Evolutionary conservation across 2,113 vertebrate species (phyloP).

Genomic region (Caranx melampygus): DNA sequence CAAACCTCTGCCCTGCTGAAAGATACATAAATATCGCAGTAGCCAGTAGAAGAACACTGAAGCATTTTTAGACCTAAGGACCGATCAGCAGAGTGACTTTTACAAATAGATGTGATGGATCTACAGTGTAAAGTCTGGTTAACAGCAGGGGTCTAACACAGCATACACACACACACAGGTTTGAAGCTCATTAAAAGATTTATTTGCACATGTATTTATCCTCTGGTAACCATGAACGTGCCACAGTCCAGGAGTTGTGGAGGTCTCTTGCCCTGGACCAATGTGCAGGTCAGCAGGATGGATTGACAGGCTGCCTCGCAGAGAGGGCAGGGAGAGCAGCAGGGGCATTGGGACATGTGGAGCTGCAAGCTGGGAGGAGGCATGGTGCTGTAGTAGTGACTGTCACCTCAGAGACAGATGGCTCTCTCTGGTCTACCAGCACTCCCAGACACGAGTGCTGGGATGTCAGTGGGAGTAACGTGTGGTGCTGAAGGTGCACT

Average conservation of each 20-base stretch:
- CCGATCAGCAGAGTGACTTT: constrained; percentile 1
- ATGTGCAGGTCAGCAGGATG: constrained; percentile 13
- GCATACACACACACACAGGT: neutral
- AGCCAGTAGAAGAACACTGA: no score
- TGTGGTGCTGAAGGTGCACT: constrained; percentile 1
- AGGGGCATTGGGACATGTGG: constrained; percentile 21
- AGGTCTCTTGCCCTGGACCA: neutral
- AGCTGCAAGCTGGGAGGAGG: constrained; percentile 45
- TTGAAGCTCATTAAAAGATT: neutral
- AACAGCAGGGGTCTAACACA: constrained; percentile 17
- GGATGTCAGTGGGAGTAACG: neutral
- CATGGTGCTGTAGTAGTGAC: constrained; percentile 40
- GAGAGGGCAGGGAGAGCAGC: constrained; percentile 3
- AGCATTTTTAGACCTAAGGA: neutral
- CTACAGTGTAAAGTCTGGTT: neutral
- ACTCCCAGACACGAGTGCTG: neutral
- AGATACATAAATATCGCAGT: neutral
- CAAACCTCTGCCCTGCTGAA: neutral
- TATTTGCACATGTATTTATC: neutral
- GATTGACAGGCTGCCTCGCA: constrained; percentile 7
- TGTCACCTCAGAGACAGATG: constrained; percentile 52
- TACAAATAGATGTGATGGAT: constrained; percentile 19
- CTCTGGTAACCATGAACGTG: neutral
- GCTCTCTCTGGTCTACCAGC: neutral
- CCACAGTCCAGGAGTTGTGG: neutral